Evolutionary conservation across 2,888 invertebrate species (phyloP), one percentile per base, ranked within the genome.

Genomic region (Chaetogeoica ovagalla): DNA sequence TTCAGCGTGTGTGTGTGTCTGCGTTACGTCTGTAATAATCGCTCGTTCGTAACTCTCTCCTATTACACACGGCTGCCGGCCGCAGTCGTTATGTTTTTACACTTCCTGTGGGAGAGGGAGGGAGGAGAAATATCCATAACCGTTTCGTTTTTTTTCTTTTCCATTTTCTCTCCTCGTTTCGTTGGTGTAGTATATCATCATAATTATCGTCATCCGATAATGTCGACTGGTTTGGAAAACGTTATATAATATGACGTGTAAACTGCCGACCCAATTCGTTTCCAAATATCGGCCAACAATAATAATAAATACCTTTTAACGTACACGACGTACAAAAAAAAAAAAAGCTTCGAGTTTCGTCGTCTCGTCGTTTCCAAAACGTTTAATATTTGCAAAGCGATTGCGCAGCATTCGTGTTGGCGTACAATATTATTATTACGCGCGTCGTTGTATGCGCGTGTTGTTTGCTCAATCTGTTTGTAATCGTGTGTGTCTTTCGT

Each of bases 1-100:
- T 8, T 69, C 9, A 55, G 11, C 62, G 13, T 73, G 23, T 43
- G 30, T 60, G 30, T 30, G 30, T 30, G 30, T 57, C 43, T 65
- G 21, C 57, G 74, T 74, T 74, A 74, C 65, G 65, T 65, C 23
- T 73, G 37, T 55, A 74, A 65, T 65, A 8, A 57, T 37, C 30
- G 30, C 30, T 30, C 30, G 30, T 55, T 39, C 65, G 62, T 13
- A 66, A 75, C 74, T 75, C 57, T 75, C 65, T 75, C 74, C 39
- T 55, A 55, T 65, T 72, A 74, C 63, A 65, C 37, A 52, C 37
- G 30, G 63, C 55, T 9, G 8, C 37, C 37, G 15, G n/a, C 48
- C 30, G 30, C 30, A 1, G 63, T 74, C 65, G 39, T 63, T 39
- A 37, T 4, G 1, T 30, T 30, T 39, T 55, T 63, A 74, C 48